A percentile compares a stretch with the other conserved stretches of the same genome.
Evolutionary conservation across 2,797 vertebrate species (phyloP).

Genomic region (Siniperca undulata): DNA sequence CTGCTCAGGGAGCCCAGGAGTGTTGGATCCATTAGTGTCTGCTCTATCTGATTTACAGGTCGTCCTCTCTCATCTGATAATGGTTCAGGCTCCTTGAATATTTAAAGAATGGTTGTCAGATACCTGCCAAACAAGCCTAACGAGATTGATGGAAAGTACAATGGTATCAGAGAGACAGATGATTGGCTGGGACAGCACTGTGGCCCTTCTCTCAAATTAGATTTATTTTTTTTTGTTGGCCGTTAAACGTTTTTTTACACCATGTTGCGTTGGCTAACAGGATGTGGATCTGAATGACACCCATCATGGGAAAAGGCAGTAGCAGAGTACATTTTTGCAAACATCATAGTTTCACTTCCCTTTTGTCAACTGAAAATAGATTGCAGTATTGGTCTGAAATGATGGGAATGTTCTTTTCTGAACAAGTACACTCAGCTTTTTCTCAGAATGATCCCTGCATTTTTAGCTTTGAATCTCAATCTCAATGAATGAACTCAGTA

Average conservation of each 20-base stretch:
- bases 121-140: slow-evolving; percentile 76
- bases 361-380: slow-evolving; percentile 29
- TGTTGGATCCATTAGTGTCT: slow-evolving; percentile 78
- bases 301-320: slow-evolving; percentile 38
- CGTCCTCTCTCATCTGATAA: slow-evolving; percentile 79
- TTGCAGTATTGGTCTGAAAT: background rate
- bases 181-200: slow-evolving; percentile 1
- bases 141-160: slow-evolving; percentile 69
- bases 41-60: slow-evolving; percentile 82
- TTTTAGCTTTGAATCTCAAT: background rate
- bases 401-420: slow-evolving; percentile 12
- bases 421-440: slow-evolving; percentile 13
- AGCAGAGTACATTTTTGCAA: slow-evolving; percentile 33
- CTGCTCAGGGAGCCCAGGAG: slow-evolving; percentile 61
- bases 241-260: slow-evolving; percentile 16
- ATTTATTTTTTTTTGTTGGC: background rate
- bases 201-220: slow-evolving; percentile 14
- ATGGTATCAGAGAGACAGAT: slow-evolving; percentile 43
- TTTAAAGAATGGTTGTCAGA: slow-evolving; percentile 81
- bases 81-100: slow-evolving; percentile 78
- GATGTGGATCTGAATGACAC: slow-evolving; percentile 63
- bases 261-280: slow-evolving; percentile 63
- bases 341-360: slow-evolving; percentile 74
- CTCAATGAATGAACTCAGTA: background rate
- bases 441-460: background rate